These are phyloP conservation scores for Hydropsyche betteni DNA, from an alignment of 2,888 invertebrate species.

Conservation along the genomic window DNA sequence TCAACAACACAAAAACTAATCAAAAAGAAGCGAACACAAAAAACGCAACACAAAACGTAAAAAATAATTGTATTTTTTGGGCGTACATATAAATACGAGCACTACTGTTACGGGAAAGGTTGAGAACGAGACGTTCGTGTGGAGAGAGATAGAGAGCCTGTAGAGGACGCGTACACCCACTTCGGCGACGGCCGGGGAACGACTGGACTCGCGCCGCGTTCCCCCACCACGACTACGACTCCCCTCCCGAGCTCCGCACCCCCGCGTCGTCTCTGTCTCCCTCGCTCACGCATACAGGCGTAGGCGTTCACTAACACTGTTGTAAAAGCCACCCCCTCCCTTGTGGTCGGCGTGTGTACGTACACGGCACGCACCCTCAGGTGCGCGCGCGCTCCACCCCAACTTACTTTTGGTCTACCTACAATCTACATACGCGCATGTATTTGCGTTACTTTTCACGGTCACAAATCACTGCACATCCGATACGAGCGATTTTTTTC, in stretches of 20 bases:
- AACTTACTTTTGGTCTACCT: no score
- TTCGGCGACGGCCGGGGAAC: background rate
- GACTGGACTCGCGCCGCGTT: background rate
- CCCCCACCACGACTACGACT: background rate
- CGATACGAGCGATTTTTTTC: background rate
- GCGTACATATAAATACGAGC: background rate
- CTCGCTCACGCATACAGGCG: background rate
- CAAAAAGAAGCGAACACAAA: background rate
- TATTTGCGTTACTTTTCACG: slow-evolving; percentile 3
- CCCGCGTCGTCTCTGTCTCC: background rate
- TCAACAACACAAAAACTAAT: no score
- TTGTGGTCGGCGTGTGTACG: background rate
- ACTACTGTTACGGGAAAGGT: no score
- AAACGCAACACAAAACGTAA: background rate
- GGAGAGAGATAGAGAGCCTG: background rate
- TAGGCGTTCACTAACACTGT: no score
- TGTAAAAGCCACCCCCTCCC: background rate
- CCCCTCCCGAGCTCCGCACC: background rate
- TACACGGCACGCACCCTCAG: background rate
- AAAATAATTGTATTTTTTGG: background rate
- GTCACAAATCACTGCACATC: slow-evolving; percentile 23
- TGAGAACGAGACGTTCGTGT: background rate
- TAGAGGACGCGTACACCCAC: background rate
- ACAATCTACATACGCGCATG: no score
- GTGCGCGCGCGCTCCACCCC: background rate